Conservation (phyloP, 2,888 invertebrate species). For the Protophormia terraenovae region DNA sequence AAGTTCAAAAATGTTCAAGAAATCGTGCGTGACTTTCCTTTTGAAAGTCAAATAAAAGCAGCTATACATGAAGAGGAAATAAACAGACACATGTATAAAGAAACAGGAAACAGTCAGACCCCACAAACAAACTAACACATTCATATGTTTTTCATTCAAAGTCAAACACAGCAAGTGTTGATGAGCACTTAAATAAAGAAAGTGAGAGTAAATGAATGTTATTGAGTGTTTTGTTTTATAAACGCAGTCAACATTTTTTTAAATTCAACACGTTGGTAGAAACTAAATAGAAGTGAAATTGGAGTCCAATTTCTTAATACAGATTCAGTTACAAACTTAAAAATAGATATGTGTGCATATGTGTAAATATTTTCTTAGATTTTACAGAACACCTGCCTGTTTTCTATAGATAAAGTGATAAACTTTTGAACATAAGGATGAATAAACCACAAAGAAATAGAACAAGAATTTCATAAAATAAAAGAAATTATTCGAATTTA, state of each 20-base stretch:
- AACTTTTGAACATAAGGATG: neutral
- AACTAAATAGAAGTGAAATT: no score
- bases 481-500: no score
- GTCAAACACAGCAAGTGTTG: conserved; percentile 18
- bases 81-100: neutral
- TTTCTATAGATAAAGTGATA: neutral
- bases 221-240: neutral
- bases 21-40: conserved; percentile 43
- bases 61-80: neutral
- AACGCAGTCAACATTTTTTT: conserved; percentile 1
- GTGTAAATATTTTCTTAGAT: neutral
- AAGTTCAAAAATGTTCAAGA: neutral
- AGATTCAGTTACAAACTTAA: no score
- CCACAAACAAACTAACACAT: neutral
- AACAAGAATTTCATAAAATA: neutral
- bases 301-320: no score
- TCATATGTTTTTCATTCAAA: no score
- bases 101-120: neutral
- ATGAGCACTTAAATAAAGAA: conserved; percentile 9
- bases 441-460: neutral
- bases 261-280: conserved; percentile 14
- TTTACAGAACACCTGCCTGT: neutral
- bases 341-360: neutral
- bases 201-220: neutral
- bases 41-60: conserved; percentile 13